Conservation (phyloP, 2,797 vertebrate species). For the Knipowitschia caucasica region DNA sequence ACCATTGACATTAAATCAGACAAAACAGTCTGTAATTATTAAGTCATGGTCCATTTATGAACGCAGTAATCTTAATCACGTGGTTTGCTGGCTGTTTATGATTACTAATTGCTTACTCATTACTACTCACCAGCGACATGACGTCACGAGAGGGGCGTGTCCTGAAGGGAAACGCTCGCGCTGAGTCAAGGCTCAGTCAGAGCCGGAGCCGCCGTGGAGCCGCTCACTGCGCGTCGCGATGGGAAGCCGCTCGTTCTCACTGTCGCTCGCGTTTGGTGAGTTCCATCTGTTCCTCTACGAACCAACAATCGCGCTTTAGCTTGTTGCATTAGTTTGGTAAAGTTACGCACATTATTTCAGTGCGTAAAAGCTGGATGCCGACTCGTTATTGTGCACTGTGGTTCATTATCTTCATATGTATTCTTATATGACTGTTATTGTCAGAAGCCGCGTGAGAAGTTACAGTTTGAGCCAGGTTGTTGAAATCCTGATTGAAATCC, state of each 20-base stretch:
- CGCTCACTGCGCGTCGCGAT: slow-evolving; percentile 1
- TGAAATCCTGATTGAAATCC: no score
- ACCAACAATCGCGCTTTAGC: no score
- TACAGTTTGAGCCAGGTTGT: not conserved
- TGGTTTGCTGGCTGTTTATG: not conserved
- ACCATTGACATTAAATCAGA: no score
- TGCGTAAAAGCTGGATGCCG: not conserved
- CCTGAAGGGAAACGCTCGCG: not conserved
- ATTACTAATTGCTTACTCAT: slow-evolving; percentile 1
- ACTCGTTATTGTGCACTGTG: not conserved
- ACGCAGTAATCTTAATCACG: not conserved
- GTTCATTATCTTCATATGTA: not conserved
- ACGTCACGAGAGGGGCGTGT: slow-evolving; percentile 16
- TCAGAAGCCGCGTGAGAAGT: not conserved
- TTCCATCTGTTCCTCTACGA: no score
- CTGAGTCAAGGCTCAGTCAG: slow-evolving; percentile 8
- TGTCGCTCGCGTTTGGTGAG: slow-evolving; percentile 48
- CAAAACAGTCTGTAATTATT: no score
- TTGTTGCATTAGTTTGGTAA: not conserved
- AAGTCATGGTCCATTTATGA: not conserved
- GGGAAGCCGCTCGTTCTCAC: slow-evolving; percentile 1
- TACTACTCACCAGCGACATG: slow-evolving; percentile 21
- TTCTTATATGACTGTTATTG: no score
- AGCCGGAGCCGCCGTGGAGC: not conserved
- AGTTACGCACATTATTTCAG: not conserved